phyloP scores from a whole-genome alignment of 2,797 vertebrate genomes.

The Thalassophryne amazonica region DNA sequence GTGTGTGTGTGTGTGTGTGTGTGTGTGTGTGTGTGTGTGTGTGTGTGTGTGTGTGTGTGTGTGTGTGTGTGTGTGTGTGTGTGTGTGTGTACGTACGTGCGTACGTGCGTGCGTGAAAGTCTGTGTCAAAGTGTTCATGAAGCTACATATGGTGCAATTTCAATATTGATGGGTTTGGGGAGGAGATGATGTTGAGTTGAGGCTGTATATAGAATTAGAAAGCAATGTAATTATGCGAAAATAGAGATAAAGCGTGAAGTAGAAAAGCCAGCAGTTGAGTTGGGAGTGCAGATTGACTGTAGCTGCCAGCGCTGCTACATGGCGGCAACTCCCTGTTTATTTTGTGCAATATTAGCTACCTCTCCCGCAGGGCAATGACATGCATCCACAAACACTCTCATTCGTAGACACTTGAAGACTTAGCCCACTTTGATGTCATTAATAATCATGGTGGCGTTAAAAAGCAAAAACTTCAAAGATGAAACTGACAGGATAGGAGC shows the following conservation, averaged over 20 bases:
- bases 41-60: not conserved
- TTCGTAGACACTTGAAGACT: conserved; percentile 16
- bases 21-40: not conserved
- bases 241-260: conserved; percentile 15
- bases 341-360: conserved; percentile 51
- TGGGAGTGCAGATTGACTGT: conserved; percentile 27
- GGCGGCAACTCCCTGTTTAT: conserved; percentile 9
- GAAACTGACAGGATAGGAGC: conserved; percentile 71
- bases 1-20: not conserved
- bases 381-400: not conserved
- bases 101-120: not conserved
- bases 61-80: conserved; percentile 6
- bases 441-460: conserved; percentile 55
- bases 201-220: conserved; percentile 42
- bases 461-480: conserved; percentile 75
- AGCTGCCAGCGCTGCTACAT: not conserved
- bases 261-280: conserved; percentile 6
- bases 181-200: conserved; percentile 15
- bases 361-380: conserved; percentile 35
- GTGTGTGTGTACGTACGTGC: not conserved
- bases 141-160: conserved; percentile 33
- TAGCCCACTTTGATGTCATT: conserved; percentile 72
- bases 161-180: conserved; percentile 7
- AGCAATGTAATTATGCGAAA: conserved; percentile 29
- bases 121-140: conserved; percentile 10